phyloP scores from a whole-genome alignment of 1,140 invertebrate species.

The Pseudomyrmex dendroicus region DNA sequence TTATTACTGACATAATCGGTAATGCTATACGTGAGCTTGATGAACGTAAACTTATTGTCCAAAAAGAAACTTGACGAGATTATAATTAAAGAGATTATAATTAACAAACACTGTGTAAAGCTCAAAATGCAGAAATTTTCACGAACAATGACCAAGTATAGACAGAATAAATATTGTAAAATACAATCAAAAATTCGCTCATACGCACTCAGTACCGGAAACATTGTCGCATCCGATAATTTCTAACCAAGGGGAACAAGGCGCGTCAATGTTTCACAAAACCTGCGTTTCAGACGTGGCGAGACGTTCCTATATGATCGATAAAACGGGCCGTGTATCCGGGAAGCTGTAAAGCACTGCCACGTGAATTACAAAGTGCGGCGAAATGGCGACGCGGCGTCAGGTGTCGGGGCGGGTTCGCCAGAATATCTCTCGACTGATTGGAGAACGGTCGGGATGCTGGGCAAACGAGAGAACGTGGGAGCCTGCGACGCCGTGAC shows the following conservation, averaged over 20 bases:
- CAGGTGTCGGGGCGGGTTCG: constrained; percentile 67
- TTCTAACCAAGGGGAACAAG: not conserved
- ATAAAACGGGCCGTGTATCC: constrained; percentile 64
- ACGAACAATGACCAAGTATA: not conserved
- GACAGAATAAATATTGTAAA: not conserved
- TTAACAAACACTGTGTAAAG: not conserved
- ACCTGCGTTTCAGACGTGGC: not conserved
- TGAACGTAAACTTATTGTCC: not conserved
- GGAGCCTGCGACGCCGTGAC: constrained; percentile 22
- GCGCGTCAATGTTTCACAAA: not conserved
- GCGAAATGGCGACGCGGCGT: constrained; percentile 72
- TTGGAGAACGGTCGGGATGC: constrained; percentile 69
- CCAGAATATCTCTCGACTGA: constrained; percentile 36
- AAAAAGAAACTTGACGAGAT: no score
- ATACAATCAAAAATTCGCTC: not conserved
- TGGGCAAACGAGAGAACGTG: constrained; percentile 13
- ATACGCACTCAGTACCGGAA: not conserved
- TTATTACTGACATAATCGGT: not conserved
- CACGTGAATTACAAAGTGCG: constrained; percentile 54
- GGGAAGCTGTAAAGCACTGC: constrained; percentile 28
- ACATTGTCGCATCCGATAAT: not conserved
- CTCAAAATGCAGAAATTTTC: not conserved
- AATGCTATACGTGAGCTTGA: no score
- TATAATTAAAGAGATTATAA: not conserved
- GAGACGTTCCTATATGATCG: constrained; percentile 54